A percentile compares a stretch with the other conserved stretches of the same genome.
Evolutionary conservation across 2,797 vertebrate genomes (phyloP).

Genomic region (Xiphophorus birchmanni): DNA sequence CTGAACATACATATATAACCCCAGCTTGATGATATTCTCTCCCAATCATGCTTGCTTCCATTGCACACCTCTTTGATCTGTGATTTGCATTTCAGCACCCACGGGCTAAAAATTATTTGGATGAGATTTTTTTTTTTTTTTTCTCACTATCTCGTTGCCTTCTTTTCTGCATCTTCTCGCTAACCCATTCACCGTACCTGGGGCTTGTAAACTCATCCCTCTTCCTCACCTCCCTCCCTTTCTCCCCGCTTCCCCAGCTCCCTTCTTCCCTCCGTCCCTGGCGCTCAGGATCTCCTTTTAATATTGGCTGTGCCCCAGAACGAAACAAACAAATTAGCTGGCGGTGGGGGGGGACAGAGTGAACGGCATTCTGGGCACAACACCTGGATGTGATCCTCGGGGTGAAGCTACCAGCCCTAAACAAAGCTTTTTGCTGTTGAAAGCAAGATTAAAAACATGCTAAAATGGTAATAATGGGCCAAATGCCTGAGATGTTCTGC

Average conservation of each 20-base stretch:
- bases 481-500: not conserved
- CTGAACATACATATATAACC: slow-evolving; percentile 77
- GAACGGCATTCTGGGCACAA: slow-evolving; percentile 44
- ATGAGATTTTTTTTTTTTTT: slow-evolving; percentile 78
- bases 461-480: not conserved
- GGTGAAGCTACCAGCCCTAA: slow-evolving; percentile 14
- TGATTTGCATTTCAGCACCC: slow-evolving; percentile 85
- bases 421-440: slow-evolving; percentile 5
- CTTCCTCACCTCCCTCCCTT: slow-evolving; percentile 25
- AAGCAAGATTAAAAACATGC: slow-evolving; percentile 1
- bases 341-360: slow-evolving; percentile 22
- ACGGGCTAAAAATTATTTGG: slow-evolving; percentile 84
- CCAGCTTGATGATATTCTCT: slow-evolving; percentile 80
- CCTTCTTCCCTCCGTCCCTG: slow-evolving; percentile 37
- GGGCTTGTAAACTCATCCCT: slow-evolving; percentile 73
- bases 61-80: slow-evolving; percentile 86
- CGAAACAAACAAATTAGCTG: slow-evolving; percentile 77
- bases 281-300: slow-evolving; percentile 68
- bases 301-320: slow-evolving; percentile 64
- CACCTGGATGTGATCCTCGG: slow-evolving; percentile 60
- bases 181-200: slow-evolving; percentile 78
- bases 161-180: slow-evolving; percentile 74
- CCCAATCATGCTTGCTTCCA: slow-evolving; percentile 79
- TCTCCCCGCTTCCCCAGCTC: slow-evolving; percentile 46
- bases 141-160: slow-evolving; percentile 54